Evolutionary conservation across 2,797 vertebrate genomes (phyloP).

Genomic region (Menidia menidia): DNA sequence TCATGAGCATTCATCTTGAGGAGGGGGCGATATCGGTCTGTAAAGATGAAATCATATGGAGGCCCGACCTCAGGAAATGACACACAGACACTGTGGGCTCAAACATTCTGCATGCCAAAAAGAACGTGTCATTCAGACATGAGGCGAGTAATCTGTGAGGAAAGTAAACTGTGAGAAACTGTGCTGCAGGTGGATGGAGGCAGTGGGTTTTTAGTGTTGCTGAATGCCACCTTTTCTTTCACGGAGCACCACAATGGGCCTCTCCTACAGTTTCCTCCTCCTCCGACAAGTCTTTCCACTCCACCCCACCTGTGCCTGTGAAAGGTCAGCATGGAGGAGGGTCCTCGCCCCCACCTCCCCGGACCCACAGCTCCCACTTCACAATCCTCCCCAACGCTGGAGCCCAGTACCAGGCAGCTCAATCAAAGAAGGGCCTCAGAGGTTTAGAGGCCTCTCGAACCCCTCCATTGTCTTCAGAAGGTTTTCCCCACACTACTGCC

Average conservation of each 20-base stretch:
- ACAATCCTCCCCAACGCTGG: constrained; percentile 71
- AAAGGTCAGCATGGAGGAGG: constrained; percentile 79
- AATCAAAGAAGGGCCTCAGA: constrained; percentile 80
- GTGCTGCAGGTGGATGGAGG: constrained; percentile 58
- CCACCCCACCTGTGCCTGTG: constrained; percentile 76
- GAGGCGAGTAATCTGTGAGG: constrained; percentile 32
- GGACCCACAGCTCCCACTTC: constrained; percentile 62
- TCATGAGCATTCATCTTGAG: too few relatives aligned
- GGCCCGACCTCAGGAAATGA: constrained; percentile 15
- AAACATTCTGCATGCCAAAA: constrained; percentile 18
- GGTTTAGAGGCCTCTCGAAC: constrained; percentile 71
- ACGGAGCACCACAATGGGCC: constrained; percentile 61
- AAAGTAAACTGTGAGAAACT: constrained; percentile 63
- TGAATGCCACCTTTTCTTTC: constrained; percentile 70
- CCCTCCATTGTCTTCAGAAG: constrained; percentile 76
- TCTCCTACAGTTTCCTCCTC: constrained; percentile 52
- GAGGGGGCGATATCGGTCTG: too few relatives aligned
- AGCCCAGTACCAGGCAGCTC: constrained; percentile 73
- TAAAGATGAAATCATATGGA: too few relatives aligned
- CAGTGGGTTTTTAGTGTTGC: constrained; percentile 59
- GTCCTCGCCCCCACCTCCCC: constrained; percentile 56
- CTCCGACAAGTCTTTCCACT: constrained; percentile 25
- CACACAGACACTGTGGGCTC: neutral
- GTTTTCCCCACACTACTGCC: constrained; percentile 67
- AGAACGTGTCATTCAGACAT: constrained; percentile 36